These are phyloP conservation scores for Ailuropoda melanoleuca DNA, from an alignment of 2,113 vertebrate species.

Conservation along the genomic window DNA sequence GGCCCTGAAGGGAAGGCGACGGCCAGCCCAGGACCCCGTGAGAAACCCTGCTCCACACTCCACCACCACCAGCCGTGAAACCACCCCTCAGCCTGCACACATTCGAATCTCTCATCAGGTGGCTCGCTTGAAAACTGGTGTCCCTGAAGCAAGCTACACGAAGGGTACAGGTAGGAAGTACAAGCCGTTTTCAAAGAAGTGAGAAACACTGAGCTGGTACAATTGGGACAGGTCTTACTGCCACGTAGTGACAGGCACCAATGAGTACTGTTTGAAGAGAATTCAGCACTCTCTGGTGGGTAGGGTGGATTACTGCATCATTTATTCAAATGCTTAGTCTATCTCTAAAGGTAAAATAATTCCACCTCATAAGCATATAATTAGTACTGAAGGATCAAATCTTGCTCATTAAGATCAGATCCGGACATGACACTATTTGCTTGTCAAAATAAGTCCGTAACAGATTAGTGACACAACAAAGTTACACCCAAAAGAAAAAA, in stretches of 20 bases:
- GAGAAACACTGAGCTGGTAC: neutral
- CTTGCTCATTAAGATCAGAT: neutral
- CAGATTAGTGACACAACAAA: neutral
- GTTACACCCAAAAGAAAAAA: neutral
- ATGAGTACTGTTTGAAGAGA: neutral
- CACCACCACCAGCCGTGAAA: neutral
- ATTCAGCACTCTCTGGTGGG: neutral
- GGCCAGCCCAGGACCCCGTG: neutral
- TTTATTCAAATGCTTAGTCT: conserved; percentile 17
- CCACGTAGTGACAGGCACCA: neutral
- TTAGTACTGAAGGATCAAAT: conserved; percentile 25
- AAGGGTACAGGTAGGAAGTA: neutral
- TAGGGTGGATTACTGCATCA: neutral
- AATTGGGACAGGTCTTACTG: neutral
- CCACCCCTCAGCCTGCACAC: neutral
- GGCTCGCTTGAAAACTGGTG: neutral
- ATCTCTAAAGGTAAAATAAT: neutral
- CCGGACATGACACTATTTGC: neutral
- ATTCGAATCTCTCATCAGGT: neutral
- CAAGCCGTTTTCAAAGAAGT: neutral
- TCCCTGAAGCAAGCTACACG: neutral
- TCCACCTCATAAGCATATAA: neutral
- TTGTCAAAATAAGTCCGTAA: conserved; percentile 16
- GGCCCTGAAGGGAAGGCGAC: neutral
- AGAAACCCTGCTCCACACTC: neutral